Evolutionary conservation across 1,140 invertebrate species (phyloP), one percentile per base, ranked within the genome.

Genomic region (Anastrepha ludens): DNA sequence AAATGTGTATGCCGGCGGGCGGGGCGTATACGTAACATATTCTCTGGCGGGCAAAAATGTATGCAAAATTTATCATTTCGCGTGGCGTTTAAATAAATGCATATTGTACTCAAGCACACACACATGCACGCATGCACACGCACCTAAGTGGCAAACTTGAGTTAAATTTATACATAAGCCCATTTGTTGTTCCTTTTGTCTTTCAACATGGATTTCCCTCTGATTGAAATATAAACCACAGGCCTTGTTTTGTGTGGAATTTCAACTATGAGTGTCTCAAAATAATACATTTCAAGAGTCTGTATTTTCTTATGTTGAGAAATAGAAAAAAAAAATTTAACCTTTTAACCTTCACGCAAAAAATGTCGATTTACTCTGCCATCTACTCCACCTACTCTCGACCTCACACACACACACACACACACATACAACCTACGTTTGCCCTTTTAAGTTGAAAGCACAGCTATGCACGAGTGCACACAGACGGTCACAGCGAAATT

Each of bases 321-420:
- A 39, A 29, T 39, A 3, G 3, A 29, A 3, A 62, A 62, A 62
- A 62, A 62, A 17, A 2, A 62, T 62, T 44, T 74, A 41, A 74
- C 67, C 67, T 74, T 74, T 74, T 74, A 74, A 74, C 67, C 67
- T 74, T 74, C 39, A 74, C 39, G 67, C 41, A 47, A 47, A 74
- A 74, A 74, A 74, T 47, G 41, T 74, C 13, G 67, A 11, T 17
- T 62, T 3, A 55, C 67, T 1, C 41, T 74, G 67, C 3, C 41
- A 74, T 74, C 29, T 2, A 39, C 41, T 74, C 39, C 15, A 17
- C 5, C 39, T 29, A 74, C 64, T 39, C 11, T 67, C 41, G 41
- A n/a, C 29, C 29, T 29, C 29, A 44, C 0, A 47, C 50, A 55
- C 50, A 55, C 2, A 55, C 3, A 1, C 5, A n/a, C 60, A 17